These are phyloP conservation scores for Hycleus phaleratus DNA, from an alignment of 1,140 invertebrate species.

Conservation along the genomic window DNA sequence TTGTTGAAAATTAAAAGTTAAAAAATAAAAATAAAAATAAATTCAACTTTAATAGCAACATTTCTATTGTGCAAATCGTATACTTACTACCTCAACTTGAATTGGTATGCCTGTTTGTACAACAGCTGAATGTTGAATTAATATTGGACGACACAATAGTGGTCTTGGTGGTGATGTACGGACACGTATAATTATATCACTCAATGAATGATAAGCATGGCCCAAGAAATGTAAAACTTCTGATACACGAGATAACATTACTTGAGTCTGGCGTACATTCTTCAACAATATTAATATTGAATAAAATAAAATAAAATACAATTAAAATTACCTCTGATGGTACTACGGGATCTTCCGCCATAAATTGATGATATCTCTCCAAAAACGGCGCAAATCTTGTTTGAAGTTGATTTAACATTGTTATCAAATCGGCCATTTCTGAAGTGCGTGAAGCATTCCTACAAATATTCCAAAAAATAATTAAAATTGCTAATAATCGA, in stretches of 20 bases:
- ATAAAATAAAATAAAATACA: not conserved
- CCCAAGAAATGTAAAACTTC: constrained; percentile 75
- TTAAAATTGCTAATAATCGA: not conserved
- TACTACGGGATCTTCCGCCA: constrained; percentile 52
- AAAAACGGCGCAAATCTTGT: constrained; percentile 55
- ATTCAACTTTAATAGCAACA: not conserved
- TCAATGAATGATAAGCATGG: constrained; percentile 80
- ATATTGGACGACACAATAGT: constrained; percentile 61
- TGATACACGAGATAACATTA: constrained; percentile 61
- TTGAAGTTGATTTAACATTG: constrained; percentile 51
- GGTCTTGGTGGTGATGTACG: constrained; percentile 57
- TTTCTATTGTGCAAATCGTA: not conserved
- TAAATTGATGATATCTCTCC: constrained; percentile 50
- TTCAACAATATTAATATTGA: constrained; percentile 27
- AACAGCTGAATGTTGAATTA: constrained; percentile 60
- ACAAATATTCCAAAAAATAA: constrained; percentile 2
- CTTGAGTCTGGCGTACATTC: constrained; percentile 49
- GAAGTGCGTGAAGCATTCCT: constrained; percentile 44
- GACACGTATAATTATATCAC: constrained; percentile 74
- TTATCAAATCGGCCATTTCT: constrained; percentile 54
- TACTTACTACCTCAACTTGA: constrained; percentile 48
- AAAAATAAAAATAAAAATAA: too few species aligned
- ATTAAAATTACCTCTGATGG: constrained; percentile 42
- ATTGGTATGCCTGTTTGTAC: constrained; percentile 57
- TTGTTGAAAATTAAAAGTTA: not conserved